phyloP scores from a whole-genome alignment of 2,888 invertebrate genomes.

The Escarpia spicata region DNA sequence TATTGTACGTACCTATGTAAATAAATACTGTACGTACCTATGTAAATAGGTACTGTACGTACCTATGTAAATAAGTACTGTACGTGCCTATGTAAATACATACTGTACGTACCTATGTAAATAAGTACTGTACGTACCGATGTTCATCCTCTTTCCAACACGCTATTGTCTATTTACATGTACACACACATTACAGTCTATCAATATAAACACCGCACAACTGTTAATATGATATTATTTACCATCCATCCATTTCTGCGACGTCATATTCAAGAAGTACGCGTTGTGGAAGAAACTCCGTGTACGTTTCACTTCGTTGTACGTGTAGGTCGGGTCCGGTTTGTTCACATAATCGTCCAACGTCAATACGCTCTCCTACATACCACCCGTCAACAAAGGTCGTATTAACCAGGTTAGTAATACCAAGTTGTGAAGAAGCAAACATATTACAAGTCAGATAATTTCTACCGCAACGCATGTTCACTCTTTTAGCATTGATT shows the following conservation, averaged over 20 bases:
- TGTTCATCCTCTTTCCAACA: too few species aligned
- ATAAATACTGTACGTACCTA: too few species aligned
- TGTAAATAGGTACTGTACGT: too few species aligned
- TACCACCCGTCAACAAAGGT: neutral
- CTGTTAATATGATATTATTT: neutral
- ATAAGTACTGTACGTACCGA: too few species aligned
- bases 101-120: too few species aligned
- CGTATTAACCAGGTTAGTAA: neutral
- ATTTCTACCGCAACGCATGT: neutral
- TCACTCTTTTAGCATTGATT: neutral
- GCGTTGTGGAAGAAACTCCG: neutral
- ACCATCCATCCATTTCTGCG: slow-evolving; percentile 5
- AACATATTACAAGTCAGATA: neutral
- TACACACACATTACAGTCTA: neutral
- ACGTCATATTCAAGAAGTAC: neutral
- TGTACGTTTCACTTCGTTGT: neutral
- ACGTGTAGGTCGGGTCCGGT: neutral
- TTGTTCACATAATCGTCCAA: neutral
- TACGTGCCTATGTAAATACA: too few species aligned
- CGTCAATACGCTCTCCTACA: neutral
- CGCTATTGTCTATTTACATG: neutral
- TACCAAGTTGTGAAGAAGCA: neutral
- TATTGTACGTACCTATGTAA: too few species aligned
- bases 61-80: too few species aligned
- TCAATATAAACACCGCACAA: too few species aligned